Evolutionary conservation across 1,140 invertebrate species (phyloP).

Genomic region (Drosophila obscura): DNA sequence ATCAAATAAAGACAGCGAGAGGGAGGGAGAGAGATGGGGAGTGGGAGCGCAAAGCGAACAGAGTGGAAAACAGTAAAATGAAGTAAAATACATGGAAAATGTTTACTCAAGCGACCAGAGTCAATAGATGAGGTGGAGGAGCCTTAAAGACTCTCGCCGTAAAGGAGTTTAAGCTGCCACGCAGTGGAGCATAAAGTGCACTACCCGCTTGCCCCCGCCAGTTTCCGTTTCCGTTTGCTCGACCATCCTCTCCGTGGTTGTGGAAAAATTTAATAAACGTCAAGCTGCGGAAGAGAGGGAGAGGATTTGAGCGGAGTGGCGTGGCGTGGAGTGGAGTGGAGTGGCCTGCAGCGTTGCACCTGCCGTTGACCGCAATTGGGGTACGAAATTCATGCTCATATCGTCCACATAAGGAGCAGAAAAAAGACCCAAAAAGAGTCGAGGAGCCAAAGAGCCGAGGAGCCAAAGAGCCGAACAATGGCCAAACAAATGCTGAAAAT

Average conservation of each 20-base stretch:
- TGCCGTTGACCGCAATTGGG: slow-evolving; percentile 44
- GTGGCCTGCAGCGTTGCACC: slow-evolving; percentile 37
- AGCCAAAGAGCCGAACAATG: neutral
- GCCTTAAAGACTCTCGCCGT: slow-evolving; percentile 34
- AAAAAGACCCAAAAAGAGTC: too few species aligned
- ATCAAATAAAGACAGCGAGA: slow-evolving; percentile 35
- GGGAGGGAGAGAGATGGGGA: neutral
- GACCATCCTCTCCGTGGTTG: slow-evolving; percentile 10
- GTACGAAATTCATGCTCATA: slow-evolving; percentile 9
- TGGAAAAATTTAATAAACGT: slow-evolving; percentile 72
- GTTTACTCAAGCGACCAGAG: slow-evolving; percentile 44
- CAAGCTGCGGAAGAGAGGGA: slow-evolving; percentile 35
- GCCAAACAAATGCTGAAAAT: slow-evolving; percentile 20
- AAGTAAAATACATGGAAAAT: slow-evolving; percentile 45
- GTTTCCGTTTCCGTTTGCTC: slow-evolving; percentile 4
- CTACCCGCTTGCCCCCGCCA: neutral
- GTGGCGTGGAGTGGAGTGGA: neutral
- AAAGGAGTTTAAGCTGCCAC: slow-evolving; percentile 43
- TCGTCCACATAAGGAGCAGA: too few species aligned
- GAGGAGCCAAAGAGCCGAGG: too few species aligned
- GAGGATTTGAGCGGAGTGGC: neutral
- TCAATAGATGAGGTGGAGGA: slow-evolving; percentile 28
- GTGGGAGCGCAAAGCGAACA: slow-evolving; percentile 12
- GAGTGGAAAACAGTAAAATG: slow-evolving; percentile 49
- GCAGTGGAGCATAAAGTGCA: slow-evolving; percentile 48